Evolutionary conservation across 2,888 invertebrate species (phyloP).

Genomic region (Yponomeuta evonymella): DNA sequence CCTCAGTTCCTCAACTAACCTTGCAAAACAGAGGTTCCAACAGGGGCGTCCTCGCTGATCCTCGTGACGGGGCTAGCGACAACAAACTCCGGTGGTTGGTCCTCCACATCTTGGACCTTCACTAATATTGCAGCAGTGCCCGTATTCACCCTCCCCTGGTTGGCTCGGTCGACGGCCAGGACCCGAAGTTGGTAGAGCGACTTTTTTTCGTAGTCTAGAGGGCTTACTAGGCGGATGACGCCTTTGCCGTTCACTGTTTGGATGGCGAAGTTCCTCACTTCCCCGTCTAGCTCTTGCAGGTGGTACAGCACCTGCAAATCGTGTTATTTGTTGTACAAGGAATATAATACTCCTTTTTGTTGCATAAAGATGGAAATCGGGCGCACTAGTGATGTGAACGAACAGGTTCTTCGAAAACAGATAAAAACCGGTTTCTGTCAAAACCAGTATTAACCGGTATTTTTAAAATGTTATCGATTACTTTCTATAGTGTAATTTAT

Average conservation of each 20-base stretch:
- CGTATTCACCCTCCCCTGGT: slow-evolving; percentile 88
- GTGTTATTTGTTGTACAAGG: neutral
- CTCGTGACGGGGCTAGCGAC: slow-evolving; percentile 91
- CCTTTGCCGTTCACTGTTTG: slow-evolving; percentile 91
- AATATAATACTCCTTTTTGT: no score
- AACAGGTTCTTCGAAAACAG: no score
- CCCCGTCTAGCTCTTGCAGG: slow-evolving; percentile 87
- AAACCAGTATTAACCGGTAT: no score
- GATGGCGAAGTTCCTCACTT: slow-evolving; percentile 85
- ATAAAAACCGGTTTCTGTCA: no score
- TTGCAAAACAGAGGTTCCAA: slow-evolving; percentile 89
- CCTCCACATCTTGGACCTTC: slow-evolving; percentile 90
- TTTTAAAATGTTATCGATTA: no score
- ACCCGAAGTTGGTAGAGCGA: slow-evolving; percentile 90
- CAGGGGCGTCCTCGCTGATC: slow-evolving; percentile 88
- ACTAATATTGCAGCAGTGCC: slow-evolving; percentile 92
- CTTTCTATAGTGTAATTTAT: no score
- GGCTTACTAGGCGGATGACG: slow-evolving; percentile 83
- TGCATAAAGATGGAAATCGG: no score
- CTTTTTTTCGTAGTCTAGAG: slow-evolving; percentile 90
- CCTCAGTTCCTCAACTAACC: slow-evolving; percentile 57
- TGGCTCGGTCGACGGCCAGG: slow-evolving; percentile 89
- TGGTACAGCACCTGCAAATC: slow-evolving; percentile 84
- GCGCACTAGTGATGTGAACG: no score
- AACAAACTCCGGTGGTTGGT: slow-evolving; percentile 93